A percentile compares a stretch with the other conserved stretches of the same genome.
Conservation (phyloP, 2,113 vertebrate genomes). For the Mustela lutreola region DNA sequence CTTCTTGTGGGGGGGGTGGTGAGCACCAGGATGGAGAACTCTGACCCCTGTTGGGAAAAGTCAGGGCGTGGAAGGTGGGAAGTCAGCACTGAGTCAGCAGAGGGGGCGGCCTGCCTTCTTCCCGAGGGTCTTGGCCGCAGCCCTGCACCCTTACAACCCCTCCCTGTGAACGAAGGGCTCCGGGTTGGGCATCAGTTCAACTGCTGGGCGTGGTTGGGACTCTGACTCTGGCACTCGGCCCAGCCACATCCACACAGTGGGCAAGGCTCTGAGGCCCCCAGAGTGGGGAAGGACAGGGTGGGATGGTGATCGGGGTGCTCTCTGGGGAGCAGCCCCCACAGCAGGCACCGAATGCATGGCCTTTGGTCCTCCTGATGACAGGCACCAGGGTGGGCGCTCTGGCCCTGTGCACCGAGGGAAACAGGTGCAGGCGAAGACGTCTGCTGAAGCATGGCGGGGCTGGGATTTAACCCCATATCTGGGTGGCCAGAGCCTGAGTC, state of each 20-base stretch:
- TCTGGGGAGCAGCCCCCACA: fast-evolving
- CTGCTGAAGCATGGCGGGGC: fast-evolving
- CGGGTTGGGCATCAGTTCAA: fast-evolving
- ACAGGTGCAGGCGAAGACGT: fast-evolving
- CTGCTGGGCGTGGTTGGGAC: fast-evolving
- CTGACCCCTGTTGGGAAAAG: not conserved
- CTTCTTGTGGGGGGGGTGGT: fast-evolving
- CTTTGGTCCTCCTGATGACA: not conserved
- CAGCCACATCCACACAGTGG: fast-evolving
- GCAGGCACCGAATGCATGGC: not conserved
- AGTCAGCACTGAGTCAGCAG: fast-evolving
- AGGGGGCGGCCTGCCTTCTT: not conserved
- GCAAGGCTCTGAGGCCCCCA: not conserved
- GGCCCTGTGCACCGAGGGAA: not conserved
- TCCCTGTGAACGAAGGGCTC: fast-evolving
- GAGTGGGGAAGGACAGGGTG: not conserved
- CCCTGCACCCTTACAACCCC: fast-evolving
- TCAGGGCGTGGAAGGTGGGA: fast-evolving
- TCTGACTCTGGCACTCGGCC: fast-evolving
- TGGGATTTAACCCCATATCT: not conserved
- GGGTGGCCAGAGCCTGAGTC: not conserved
- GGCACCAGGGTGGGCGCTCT: fast-evolving
- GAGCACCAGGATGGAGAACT: fast-evolving
- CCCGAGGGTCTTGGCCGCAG: not conserved
- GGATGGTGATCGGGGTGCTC: fast-evolving